Evolutionary conservation across 1,140 invertebrate species (phyloP).

Genomic region (Drosophila nebulosa): DNA sequence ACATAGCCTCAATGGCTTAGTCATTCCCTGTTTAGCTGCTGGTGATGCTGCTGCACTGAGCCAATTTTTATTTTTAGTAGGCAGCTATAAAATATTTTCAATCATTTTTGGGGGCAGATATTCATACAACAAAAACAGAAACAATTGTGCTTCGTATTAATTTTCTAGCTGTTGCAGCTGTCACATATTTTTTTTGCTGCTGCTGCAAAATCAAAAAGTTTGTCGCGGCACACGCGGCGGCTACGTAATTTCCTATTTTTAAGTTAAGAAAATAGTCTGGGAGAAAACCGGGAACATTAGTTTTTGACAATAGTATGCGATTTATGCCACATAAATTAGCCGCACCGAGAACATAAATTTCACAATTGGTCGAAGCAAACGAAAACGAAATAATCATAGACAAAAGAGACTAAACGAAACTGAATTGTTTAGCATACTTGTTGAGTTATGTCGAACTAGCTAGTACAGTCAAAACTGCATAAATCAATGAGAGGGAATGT

Average conservation of each 20-base stretch:
- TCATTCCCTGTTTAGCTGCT: conserved; percentile 19
- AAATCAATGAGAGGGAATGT: not conserved
- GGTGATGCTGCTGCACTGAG: too few relatives aligned
- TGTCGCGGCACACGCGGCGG: conserved; percentile 46
- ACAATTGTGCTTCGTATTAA: conserved; percentile 57
- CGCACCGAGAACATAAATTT: conserved; percentile 51
- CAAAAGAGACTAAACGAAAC: not conserved
- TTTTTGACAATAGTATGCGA: conserved; percentile 12
- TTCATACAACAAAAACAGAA: conserved; percentile 15
- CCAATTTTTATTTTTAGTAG: conserved; percentile 62
- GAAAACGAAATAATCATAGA: conserved; percentile 21
- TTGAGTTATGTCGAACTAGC: conserved; percentile 22
- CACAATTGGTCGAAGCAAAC: conserved; percentile 25
- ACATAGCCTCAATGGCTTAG: conserved; percentile 1
- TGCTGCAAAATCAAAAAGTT: conserved; percentile 11
- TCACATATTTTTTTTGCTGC: conserved; percentile 32
- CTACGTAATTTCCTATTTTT: conserved; percentile 66
- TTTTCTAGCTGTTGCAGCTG: conserved; percentile 58
- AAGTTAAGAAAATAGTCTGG: conserved; percentile 4
- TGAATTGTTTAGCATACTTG: not conserved
- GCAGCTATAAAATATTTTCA: conserved; percentile 51
- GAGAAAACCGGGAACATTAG: not conserved
- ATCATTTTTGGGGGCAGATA: not conserved
- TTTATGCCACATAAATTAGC: conserved; percentile 39
- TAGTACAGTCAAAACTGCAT: conserved; percentile 2